Evolutionary conservation across 2,888 invertebrate genomes (phyloP), one percentile per base, ranked within the genome.

Genomic region (Pristionchus exspectatus): DNA sequence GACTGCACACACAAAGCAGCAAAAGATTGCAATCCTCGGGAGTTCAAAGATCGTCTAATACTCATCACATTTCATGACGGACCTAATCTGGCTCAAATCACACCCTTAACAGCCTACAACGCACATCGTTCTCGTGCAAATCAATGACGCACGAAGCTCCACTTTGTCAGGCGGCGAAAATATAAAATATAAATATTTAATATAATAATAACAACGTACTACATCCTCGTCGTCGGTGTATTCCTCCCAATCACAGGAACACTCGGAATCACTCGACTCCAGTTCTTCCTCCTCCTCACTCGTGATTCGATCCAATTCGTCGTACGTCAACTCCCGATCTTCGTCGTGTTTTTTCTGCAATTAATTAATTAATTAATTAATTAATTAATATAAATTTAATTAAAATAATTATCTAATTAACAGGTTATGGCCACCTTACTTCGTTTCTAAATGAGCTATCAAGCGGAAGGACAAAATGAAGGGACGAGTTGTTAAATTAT

Each of bases 181-280:
- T n/a, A 74, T 4, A 81, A n/a, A 33, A 74, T 38, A 18, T 38
- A 83, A 56, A 54, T 56, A 83, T 4, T 24, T 12, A 59, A 59
- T 56, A 4, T 30, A 30, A 33, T n/a, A 59, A 59, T 27, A n/a
- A 50, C 0, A 10, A 84, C 84, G 2, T 18, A 84, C 81, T 54
- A 81, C 81, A 59, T 85, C 84, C 3, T 85, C 84, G 38, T 85
- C 84, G 59, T 85, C 84, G 7, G 84, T 59, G 38, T 85, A 85
- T 56, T 85, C 84, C 63, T 85, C 84, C 84, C 84, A 85, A 27
- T 85, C 59, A 21, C 56, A 56, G 0, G 84, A 85, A 85, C 84
- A 85, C 50, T 85, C 84, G 7, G 84, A 85, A 85, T 85, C 84
- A 85, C 81, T 81, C n/a, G 50, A 50, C 81, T 50, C 50, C 81